Base-by-base conservation (phyloP, 2,888 invertebrate genomes). In the Charanyca ferruginea region DNA sequence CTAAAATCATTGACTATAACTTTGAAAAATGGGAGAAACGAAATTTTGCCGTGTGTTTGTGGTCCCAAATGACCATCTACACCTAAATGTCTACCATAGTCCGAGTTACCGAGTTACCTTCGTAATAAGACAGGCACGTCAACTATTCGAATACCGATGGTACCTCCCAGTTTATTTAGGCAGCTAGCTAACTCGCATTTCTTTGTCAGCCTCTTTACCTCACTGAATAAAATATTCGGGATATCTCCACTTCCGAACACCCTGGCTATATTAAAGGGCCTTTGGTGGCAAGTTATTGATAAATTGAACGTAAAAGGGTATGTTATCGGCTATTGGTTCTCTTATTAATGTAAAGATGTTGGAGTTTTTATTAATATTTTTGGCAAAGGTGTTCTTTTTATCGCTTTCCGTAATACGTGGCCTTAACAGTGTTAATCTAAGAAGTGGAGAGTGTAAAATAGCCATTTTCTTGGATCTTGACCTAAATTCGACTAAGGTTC, bases 171-270 rank as follows among this genome's bases (percentile, higher is more conserved):
- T 94, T 94, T 94, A 92, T 93, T 92, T 93, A 94, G 93, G 92
- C 88, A 81, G 83, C 91, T 91, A 90, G 90, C 90, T 91, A 89
- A 89, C 92, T 92, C 92, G 88, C 92, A 93, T 93, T 93, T 94
- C 94, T 94, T 94, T 94, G 94, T 93, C 89, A 90, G 93, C 89
- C 93, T 93, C 91, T 92, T 93, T 92, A 92, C 92, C 92, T 92
- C 87, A 83, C 87, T 87, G 86, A 91, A 93, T 94, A 92, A 94
- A 94, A 94, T 95, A 94, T 95, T 93, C 91, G 91, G 87, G 91
- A 92, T 91, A 93, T 90, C 92, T 91, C 90, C 89, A 89, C 89
- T 91, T 87, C 80, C 84, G 83, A 84, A 85, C 87, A 86, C 82
- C 80, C 83, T 80, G 89, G 87, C 88, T 89, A 90, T 91, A 90